A percentile compares a stretch with the other conserved stretches of the same genome.
Conservation (phyloP, 1,140 invertebrate genomes). For the Bombus superbus region DNA sequence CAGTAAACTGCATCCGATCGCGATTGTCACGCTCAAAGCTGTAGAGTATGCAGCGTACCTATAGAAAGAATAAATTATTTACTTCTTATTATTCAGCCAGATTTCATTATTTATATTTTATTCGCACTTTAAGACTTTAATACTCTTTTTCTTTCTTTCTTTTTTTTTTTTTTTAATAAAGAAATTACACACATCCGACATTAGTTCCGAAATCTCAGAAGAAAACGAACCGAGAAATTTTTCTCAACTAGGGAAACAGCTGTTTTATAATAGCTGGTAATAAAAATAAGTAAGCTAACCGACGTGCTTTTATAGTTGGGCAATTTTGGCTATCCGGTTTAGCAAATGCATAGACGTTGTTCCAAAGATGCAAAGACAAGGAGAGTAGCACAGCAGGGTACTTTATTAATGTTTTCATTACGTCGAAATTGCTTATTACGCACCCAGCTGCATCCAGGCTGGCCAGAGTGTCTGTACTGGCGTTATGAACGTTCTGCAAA, state of each 20-base stretch:
- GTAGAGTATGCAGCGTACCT: conserved; percentile 91
- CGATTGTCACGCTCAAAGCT: conserved; percentile 93
- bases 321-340: background rate
- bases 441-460: conserved; percentile 90
- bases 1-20: conserved; percentile 93
- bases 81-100: background rate
- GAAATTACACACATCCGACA: no score
- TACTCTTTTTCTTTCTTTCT: background rate
- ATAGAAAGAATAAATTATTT: background rate
- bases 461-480: conserved; percentile 88
- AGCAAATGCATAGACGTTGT: background rate
- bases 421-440: conserved; percentile 26
- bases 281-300: background rate
- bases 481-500: conserved; percentile 83
- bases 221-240: no score
- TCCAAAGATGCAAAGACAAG: background rate
- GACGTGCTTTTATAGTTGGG: background rate
- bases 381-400: background rate
- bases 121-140: background rate
- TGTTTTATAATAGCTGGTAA: background rate
- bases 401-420: conserved; percentile 21
- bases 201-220: background rate
- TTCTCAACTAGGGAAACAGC: background rate
- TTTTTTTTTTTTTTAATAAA: no score
- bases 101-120: background rate